Percentiles rank a stretch among this genome's conserved stretches.
phyloP scores from a whole-genome alignment of 2,888 invertebrate genomes.

The Trichogramma evanescens region DNA sequence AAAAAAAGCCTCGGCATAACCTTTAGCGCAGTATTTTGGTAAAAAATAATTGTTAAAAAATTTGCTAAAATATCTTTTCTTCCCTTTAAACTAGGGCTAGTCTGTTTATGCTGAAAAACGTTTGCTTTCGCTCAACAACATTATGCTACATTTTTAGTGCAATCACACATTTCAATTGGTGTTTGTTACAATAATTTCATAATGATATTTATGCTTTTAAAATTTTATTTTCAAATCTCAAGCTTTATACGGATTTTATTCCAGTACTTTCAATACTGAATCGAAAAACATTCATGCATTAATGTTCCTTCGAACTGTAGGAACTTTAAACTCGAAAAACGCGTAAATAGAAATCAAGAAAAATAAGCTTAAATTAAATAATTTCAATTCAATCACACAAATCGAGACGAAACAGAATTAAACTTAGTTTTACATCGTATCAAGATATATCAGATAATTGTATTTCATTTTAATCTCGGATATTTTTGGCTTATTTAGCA shows the following conservation, averaged over 20 bases:
- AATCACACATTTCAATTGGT: not conserved
- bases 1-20: constrained; percentile 14
- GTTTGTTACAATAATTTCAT: not conserved
- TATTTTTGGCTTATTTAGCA: too few species aligned
- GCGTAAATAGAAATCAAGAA: too few species aligned
- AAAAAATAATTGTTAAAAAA: constrained; percentile 13
- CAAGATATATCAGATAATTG: too few species aligned
- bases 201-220: not conserved
- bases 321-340: constrained; percentile 12
- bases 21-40: constrained; percentile 9
- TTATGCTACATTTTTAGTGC: constrained; percentile 1
- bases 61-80: constrained; percentile 1
- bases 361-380: too few species aligned
- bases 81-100: not conserved
- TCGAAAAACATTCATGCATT: constrained; percentile 13
- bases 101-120: constrained; percentile 6
- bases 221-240: constrained; percentile 5
- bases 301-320: constrained; percentile 8
- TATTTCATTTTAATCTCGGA: too few species aligned
- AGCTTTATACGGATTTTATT: constrained; percentile 6
- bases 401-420: too few species aligned
- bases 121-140: not conserved
- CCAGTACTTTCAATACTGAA: constrained; percentile 10
- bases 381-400: too few species aligned
- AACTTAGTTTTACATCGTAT: too few species aligned